Evolutionary conservation across 2,113 vertebrate genomes (phyloP), one percentile per base, ranked within the genome.

Genomic region (Atrichornis clamosus): DNA sequence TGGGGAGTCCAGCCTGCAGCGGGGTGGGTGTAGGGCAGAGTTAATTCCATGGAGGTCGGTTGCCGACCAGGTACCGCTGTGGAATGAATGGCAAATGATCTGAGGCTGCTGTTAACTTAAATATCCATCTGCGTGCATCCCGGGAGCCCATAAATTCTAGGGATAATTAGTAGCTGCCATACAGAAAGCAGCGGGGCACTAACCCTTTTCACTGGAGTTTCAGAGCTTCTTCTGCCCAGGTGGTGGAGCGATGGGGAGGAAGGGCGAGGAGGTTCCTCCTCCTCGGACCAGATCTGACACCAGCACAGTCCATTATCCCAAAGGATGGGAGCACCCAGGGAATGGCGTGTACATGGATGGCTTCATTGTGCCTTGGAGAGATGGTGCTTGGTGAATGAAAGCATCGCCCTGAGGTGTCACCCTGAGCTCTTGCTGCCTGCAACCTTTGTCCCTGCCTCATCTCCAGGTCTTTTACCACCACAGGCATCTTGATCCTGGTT

Each of bases 111-210:
- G 84, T 63, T 94, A 72, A 83, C 91, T 96, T 74, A 76, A 97
- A 93, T 68, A 87, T 81, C 95, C 98, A 97, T 97, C 98, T 97
- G 97, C 18, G 32, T 85, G 58, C 49, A 17, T 96, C 96, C 81
- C 15, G 2, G 91, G 96, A 95, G 96, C 93, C 95, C 75, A 53
- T 96, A 85, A 96, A 97, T 98, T 80, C 83, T 28, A 46, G 94
- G 96, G 90, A 96, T 98, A 96, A 98, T 97, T 93, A 97, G 95
- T 78, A 82, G 93, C 92, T 97, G 95, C 95, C 79, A 79, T 84
- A 56, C 91, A 93, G 86, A 46, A 85, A 97, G 90, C 96, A 87
- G 77, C 56, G 2, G 96, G 97, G 95, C 90, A 83, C 89, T 65
- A 73, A 94, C n/a, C 60, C 9, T 5, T 4, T 24, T 87, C 84